phyloP scores from a whole-genome alignment of 1,140 invertebrate species.

The Chymomyza costata region DNA sequence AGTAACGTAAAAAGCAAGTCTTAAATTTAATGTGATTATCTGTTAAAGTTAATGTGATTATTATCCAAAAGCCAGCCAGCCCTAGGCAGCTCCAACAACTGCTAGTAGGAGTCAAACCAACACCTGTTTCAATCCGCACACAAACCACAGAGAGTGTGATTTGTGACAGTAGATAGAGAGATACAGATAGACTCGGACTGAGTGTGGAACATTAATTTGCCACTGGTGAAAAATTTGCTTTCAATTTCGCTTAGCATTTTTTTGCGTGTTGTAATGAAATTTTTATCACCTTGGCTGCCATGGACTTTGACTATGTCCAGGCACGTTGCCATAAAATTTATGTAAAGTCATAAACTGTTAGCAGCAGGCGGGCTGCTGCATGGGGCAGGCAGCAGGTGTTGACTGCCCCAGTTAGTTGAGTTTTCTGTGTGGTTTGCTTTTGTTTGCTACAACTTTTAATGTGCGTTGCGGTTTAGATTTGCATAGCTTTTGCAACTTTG shows the following conservation, averaged over 20 bases:
- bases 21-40: slow-evolving; percentile 67
- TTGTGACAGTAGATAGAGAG: no score
- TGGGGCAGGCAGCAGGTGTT: slow-evolving; percentile 27
- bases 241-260: slow-evolving; percentile 42
- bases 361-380: slow-evolving; percentile 14
- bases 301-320: slow-evolving; percentile 37
- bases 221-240: slow-evolving; percentile 45
- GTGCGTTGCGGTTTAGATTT: slow-evolving; percentile 56
- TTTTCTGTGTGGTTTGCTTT: slow-evolving; percentile 22
- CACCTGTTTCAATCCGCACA: slow-evolving; percentile 28
- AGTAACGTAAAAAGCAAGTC: slow-evolving; percentile 32
- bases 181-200: no score
- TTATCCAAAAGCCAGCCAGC: slow-evolving; percentile 30
- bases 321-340: slow-evolving; percentile 66
- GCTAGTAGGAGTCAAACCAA: slow-evolving; percentile 8
- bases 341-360: slow-evolving; percentile 57
- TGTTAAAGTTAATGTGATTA: slow-evolving; percentile 67
- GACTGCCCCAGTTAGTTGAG: slow-evolving; percentile 40
- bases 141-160: slow-evolving; percentile 35
- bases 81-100: no score
- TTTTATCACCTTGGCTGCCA: slow-evolving; percentile 60
- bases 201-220: slow-evolving; percentile 47
- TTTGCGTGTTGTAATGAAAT: slow-evolving; percentile 69
- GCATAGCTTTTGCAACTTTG: slow-evolving; percentile 28
- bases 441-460: slow-evolving; percentile 1